Percentiles rank a stretch among this genome's conserved stretches.
These are phyloP conservation scores for Unio delphinus DNA, from an alignment of 2,888 invertebrate genomes.

Conservation along the genomic window DNA sequence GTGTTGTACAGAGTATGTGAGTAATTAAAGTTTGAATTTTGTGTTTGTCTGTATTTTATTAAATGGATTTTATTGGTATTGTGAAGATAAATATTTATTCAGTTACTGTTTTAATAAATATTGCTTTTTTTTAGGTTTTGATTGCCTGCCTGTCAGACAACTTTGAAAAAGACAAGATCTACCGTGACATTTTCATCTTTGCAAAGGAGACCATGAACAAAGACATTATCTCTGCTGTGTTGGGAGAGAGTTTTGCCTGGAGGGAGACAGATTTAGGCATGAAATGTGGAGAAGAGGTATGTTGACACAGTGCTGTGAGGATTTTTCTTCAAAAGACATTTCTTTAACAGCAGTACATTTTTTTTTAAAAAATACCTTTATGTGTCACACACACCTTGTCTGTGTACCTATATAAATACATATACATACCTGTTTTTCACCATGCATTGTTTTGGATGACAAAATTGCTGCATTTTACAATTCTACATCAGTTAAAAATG, in stretches of 20 bases:
- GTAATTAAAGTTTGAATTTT: neutral
- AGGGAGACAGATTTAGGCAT: constrained; percentile 57
- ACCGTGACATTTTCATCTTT: constrained; percentile 56
- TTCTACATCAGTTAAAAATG: too few species aligned
- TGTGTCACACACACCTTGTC: too few species aligned
- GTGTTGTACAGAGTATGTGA: neutral
- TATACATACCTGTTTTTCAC: too few species aligned
- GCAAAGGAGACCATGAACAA: constrained; percentile 61
- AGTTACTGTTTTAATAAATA: neutral
- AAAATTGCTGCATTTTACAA: too few species aligned
- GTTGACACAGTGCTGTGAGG: neutral
- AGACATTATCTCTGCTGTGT: constrained; percentile 51
- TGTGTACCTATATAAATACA: too few species aligned
- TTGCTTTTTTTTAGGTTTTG: constrained; percentile 41
- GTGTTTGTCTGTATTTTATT: too few species aligned
- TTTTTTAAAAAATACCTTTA: too few species aligned
- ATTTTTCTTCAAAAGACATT: too few species aligned
- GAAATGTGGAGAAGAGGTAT: constrained; percentile 57
- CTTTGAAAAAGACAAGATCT: constrained; percentile 61
- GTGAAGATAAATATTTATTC: neutral
- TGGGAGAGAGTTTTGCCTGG: constrained; percentile 58
- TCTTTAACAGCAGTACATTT: too few species aligned
- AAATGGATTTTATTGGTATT: too few species aligned
- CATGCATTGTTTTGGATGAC: too few species aligned
- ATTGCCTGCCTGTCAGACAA: constrained; percentile 62